Evolutionary conservation across 1,140 invertebrate species (phyloP).

Genomic region (Rhyzopertha dominica): DNA sequence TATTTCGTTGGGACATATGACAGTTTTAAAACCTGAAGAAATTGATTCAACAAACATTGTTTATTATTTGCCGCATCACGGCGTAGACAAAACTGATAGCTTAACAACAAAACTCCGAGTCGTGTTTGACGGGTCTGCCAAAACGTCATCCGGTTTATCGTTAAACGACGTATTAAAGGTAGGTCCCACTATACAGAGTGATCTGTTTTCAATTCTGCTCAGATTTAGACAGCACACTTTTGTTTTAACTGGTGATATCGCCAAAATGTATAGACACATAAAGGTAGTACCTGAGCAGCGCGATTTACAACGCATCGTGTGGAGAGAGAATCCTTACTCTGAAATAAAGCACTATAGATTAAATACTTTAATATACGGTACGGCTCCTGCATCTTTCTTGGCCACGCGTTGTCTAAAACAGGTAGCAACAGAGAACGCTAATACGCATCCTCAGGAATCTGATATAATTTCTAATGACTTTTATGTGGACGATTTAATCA

Average conservation of each 20-base stretch:
- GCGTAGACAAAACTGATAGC: conserved; percentile 34
- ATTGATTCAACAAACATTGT: conserved; percentile 4
- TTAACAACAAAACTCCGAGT: conserved; percentile 36
- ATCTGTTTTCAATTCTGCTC: conserved; percentile 30
- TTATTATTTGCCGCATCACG: conserved; percentile 41
- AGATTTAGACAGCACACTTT: conserved; percentile 33
- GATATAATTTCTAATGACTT: conserved; percentile 24
- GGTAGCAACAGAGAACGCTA: conserved; percentile 14
- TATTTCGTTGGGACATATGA: conserved; percentile 41
- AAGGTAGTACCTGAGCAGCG: conserved; percentile 27
- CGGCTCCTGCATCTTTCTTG: conserved; percentile 31
- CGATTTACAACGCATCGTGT: conserved; percentile 42
- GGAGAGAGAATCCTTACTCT: conserved; percentile 29
- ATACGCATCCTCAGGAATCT: conserved; percentile 22
- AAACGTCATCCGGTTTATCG: conserved; percentile 25
- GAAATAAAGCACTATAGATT: conserved; percentile 33
- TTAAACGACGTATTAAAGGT: conserved; percentile 27
- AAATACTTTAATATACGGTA: conserved; percentile 43
- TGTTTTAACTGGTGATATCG: conserved; percentile 40
- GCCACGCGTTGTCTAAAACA: conserved; percentile 27
- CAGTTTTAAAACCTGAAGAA: conserved; percentile 9
- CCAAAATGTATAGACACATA: conserved; percentile 46
- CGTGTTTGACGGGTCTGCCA: conserved; percentile 17
- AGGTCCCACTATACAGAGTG: conserved; percentile 37
- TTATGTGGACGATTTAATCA: conserved; percentile 39